Evolutionary conservation across 1,140 invertebrate genomes (phyloP), one percentile per base, ranked within the genome.

Genomic region (Babylonia areolata): DNA sequence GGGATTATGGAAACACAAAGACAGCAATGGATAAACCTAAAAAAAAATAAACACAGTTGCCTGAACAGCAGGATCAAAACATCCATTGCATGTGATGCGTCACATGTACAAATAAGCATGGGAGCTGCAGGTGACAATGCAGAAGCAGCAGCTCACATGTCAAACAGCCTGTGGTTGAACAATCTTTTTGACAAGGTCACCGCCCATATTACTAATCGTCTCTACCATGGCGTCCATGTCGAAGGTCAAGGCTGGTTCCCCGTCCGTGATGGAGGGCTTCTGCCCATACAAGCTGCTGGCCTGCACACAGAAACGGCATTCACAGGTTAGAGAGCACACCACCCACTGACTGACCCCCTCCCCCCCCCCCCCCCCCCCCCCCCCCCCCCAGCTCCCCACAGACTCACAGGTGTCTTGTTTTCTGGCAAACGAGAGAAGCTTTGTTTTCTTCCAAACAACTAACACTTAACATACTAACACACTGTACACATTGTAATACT

Each of bases 221-320:
- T 80, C 78, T 37, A 80, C 28, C 40, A 80, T 80, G 42, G 78
- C 78, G n/a, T 80, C 78, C 28, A 54, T 35, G 78, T 80, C 46
- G 31, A 80, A 58, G n/a, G 42, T 80, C 78, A 80, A 77, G 75
- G 75, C 75, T 42, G 75, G 75, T 3, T 77, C 37, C 40, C 75
- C 35, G 17, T 15, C 17, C 17, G 15, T 17, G 1, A 77, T 37
- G 11, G 75, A 33, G 35, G 75, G 75, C 23, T 77, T 77, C 3
- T 28, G 35, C 40, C 37, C 75, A 28, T 20, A 9, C 37, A 77
- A 20, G 28, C 23, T 39, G 17, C 75, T 31, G 6, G 31, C 5
- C 75, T 77, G 75, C 39, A 40, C 2, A 28, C 12, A 40, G 31
- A 77, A 5, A 39, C 17, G 40, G 33, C 3, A 9, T 51, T 51